These are phyloP conservation scores for Coelogynopora nodosa DNA, from an alignment of 2,888 invertebrate genomes.

Conservation along the genomic window DNA sequence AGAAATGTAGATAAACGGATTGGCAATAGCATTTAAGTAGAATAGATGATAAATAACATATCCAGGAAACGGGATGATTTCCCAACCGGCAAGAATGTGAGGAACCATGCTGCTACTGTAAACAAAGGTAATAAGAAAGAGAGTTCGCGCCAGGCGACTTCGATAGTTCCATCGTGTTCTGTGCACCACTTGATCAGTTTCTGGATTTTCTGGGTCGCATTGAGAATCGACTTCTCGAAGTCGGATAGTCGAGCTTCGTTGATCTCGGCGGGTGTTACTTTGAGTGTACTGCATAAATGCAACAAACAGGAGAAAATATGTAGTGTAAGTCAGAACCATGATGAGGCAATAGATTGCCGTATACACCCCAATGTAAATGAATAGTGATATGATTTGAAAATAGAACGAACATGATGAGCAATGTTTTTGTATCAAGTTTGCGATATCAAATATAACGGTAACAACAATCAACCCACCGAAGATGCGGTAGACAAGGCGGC, in stretches of 20 bases:
- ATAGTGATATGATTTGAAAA: neutral
- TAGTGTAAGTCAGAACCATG: neutral
- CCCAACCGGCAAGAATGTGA: neutral
- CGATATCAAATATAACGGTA: neutral
- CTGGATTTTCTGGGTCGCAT: neutral
- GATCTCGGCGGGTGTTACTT: neutral
- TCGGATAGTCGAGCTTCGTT: neutral
- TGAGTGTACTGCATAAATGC: slow-evolving; percentile 20
- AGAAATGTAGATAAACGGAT: neutral
- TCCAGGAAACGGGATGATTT: neutral
- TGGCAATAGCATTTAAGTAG: slow-evolving; percentile 6
- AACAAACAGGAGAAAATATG: neutral
- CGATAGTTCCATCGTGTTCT: slow-evolving; percentile 8
- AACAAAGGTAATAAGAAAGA: neutral
- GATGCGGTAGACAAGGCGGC: neutral
- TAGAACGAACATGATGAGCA: neutral
- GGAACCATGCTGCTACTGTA: neutral
- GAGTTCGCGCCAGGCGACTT: neutral
- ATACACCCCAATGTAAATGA: neutral
- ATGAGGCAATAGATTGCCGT: neutral
- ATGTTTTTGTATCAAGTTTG: neutral
- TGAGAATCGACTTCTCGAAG: neutral
- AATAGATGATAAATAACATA: neutral
- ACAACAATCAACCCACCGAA: neutral
- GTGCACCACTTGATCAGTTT: neutral